Percentiles rank a stretch among this genome's conserved stretches.
Conservation (phyloP, 2,113 vertebrate species). For the Lepus timidus region DNA sequence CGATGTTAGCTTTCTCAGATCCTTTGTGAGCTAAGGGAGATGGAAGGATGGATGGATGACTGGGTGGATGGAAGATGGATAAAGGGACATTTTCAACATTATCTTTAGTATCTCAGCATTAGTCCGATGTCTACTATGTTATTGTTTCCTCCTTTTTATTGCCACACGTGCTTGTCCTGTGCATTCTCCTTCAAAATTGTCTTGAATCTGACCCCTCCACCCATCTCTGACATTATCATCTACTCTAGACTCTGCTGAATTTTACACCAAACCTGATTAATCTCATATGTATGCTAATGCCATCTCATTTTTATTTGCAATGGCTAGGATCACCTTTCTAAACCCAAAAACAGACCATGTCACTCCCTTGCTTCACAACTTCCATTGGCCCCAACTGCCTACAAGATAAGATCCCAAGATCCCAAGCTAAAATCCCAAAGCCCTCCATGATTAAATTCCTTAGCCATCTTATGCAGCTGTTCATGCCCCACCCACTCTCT, state of each 20-base stretch:
- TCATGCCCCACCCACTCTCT: rapidly evolving
- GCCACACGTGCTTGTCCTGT: not conserved
- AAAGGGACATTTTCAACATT: not conserved
- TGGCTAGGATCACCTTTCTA: not conserved
- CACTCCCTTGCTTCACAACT: not conserved
- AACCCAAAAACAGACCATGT: not conserved
- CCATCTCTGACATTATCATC: not conserved
- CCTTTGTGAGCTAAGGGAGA: constrained; percentile 20
- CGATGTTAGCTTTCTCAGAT: constrained; percentile 27
- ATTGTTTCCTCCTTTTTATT: not conserved
- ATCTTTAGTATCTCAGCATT: not conserved
- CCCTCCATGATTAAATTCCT: not conserved
- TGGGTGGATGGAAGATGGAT: not conserved
- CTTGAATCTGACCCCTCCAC: not conserved
- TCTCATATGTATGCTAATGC: not conserved
- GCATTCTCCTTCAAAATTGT: not conserved
- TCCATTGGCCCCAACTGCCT: not conserved
- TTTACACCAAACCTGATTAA: not conserved
- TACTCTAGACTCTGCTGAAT: not conserved
- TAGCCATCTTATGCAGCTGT: not conserved
- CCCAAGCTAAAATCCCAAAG: not conserved
- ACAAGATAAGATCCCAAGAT: not conserved
- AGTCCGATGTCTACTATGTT: not conserved
- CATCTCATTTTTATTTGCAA: not conserved
- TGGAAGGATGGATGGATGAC: not conserved